Percentiles rank a stretch among this genome's conserved stretches.
phyloP scores from a whole-genome alignment of 2,797 vertebrate genomes.

The Phylloscopus collybita region DNA sequence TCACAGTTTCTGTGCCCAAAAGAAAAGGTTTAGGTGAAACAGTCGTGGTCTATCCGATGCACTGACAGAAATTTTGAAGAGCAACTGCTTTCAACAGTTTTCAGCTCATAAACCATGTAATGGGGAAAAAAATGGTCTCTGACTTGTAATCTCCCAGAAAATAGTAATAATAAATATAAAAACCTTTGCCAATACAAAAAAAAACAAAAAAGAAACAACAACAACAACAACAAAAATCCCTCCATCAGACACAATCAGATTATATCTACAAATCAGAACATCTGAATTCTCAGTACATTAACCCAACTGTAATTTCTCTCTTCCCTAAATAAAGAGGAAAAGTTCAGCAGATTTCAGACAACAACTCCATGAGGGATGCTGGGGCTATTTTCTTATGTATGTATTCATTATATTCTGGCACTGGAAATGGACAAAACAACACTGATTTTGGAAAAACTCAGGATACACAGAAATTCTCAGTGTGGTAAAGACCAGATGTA shows the following conservation, averaged over 20 bases:
- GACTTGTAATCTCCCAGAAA: neutral
- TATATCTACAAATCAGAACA: neutral
- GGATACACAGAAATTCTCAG: neutral
- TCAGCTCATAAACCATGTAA: neutral
- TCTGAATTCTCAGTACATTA: neutral
- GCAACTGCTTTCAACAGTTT: neutral
- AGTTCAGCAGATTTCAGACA: neutral
- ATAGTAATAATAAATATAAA: neutral
- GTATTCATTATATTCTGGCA: neutral
- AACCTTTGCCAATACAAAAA: neutral
- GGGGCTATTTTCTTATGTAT: neutral
- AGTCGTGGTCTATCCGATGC: neutral
- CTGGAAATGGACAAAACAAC: neutral
- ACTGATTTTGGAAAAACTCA: neutral
- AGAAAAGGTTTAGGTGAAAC: neutral
- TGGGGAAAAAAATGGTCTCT: neutral
- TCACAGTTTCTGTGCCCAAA: neutral
- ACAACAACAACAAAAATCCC: rapidly evolving
- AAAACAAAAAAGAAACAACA: neutral
- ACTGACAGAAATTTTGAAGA: neutral
- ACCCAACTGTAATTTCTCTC: neutral
- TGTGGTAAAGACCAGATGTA: neutral
- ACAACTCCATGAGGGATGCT: neutral
- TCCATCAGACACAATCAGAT: neutral
- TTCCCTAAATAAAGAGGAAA: neutral